These are phyloP conservation scores for Terrapene triunguis DNA, from an alignment of 2,113 vertebrate species.

Conservation along the genomic window DNA sequence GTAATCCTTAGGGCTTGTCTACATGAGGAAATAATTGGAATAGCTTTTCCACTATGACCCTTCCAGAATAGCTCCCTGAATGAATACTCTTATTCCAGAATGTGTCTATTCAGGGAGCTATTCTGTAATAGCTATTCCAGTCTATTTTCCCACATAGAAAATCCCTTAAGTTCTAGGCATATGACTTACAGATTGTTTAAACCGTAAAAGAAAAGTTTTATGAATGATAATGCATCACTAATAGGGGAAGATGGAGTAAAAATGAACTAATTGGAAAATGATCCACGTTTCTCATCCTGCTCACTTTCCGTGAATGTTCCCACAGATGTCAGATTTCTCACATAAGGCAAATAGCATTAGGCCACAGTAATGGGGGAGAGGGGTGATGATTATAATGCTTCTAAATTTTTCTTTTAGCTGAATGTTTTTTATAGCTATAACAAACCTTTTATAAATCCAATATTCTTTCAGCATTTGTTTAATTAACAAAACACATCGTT, in stretches of 20 bases:
- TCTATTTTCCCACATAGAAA: not conserved
- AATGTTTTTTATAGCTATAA: not conserved
- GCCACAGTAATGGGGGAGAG: not conserved
- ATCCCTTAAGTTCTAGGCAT: not conserved
- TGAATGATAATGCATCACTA: not conserved
- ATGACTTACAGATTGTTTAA: not conserved
- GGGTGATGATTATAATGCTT: not conserved
- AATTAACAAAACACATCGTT: too few relatives aligned
- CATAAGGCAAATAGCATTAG: not conserved
- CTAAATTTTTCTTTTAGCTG: not conserved
- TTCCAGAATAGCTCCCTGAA: not conserved
- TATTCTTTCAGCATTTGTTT: not conserved
- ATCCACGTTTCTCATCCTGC: too few relatives aligned
- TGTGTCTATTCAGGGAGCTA: not conserved
- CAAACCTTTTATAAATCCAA: not conserved
- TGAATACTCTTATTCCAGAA: not conserved
- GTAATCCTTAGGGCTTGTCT: not conserved
- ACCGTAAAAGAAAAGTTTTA: not conserved
- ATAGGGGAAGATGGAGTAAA: accelerated
- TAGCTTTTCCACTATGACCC: not conserved
- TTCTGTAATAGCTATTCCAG: not conserved
- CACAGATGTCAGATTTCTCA: not conserved
- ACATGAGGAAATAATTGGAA: not conserved
- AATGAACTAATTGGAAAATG: accelerated
- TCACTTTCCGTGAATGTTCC: not conserved